phyloP scores from a whole-genome alignment of 2,797 vertebrate species.

The Tragopan temminckii region DNA sequence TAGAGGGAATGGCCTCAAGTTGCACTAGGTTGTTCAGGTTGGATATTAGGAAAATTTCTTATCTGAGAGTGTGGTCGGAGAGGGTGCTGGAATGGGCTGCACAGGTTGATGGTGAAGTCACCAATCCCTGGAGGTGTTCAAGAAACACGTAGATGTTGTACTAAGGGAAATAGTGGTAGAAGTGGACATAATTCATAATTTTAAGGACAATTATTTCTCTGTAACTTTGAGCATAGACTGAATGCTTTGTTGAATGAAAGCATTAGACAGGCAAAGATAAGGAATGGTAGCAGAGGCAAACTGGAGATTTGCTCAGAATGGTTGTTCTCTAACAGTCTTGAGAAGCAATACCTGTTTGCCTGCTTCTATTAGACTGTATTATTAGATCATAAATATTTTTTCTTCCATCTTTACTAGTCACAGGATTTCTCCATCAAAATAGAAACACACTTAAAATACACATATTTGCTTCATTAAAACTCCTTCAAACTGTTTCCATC shows the following conservation, averaged over 20 bases:
- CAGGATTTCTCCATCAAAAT: not conserved
- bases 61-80: no score
- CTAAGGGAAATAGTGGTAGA: no score
- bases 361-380: not conserved
- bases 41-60: no score
- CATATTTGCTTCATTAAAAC: not conserved
- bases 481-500: not conserved
- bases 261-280: not conserved
- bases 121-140: no score
- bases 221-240: not conserved
- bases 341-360: not conserved
- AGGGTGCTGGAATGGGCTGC: no score
- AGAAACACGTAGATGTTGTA: no score
- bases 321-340: not conserved
- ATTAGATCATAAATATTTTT: not conserved
- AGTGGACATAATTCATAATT: not conserved
- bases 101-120: no score
- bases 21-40: no score
- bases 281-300: not conserved
- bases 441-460: not conserved
- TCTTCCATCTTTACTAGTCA: not conserved
- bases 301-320: not conserved
- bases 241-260: not conserved
- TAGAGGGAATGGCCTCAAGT: no score
- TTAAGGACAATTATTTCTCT: constrained; percentile 25